A percentile compares a stretch with the other conserved stretches of the same genome.
Conservation (phyloP, 30 jellyfish, hydroid and myxozoan species). For the Chrysaora quinquecirrha region DNA sequence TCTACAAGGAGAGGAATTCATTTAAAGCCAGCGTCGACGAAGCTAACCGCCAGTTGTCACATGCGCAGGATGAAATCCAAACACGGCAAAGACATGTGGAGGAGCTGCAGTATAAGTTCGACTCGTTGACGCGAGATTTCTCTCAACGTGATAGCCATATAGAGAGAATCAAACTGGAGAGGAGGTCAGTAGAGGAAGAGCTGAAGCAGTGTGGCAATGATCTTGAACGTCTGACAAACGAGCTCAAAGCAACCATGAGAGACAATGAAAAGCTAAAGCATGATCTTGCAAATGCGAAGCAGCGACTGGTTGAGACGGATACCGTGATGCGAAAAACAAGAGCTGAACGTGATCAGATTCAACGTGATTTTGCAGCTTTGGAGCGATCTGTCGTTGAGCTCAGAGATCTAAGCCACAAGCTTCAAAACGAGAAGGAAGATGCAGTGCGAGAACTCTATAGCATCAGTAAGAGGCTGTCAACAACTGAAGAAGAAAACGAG, state of each 20-base stretch:
- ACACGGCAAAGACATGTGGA: slow-evolving; percentile 84
- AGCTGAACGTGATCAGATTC: slow-evolving; percentile 81
- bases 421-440: slow-evolving; percentile 94
- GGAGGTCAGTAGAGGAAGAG: slow-evolving; percentile 88
- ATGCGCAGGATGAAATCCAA: slow-evolving; percentile 81
- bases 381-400: slow-evolving; percentile 85
- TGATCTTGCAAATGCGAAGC: slow-evolving; percentile 63
- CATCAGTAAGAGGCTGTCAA: slow-evolving; percentile 67
- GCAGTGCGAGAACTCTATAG: slow-evolving; percentile 81
- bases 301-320: slow-evolving; percentile 78
- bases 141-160: slow-evolving; percentile 82
- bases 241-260: slow-evolving; percentile 62
- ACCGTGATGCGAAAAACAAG: slow-evolving; percentile 71
- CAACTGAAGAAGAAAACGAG: slow-evolving; percentile 85
- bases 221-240: slow-evolving; percentile 80
- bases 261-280: slow-evolving; percentile 82
- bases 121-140: slow-evolving; percentile 80
- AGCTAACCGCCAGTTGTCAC: slow-evolving; percentile 70
- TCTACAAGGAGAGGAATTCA: slow-evolving; percentile 59
- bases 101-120: slow-evolving; percentile 92
- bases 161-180: slow-evolving; percentile 87
- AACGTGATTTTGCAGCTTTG: slow-evolving; percentile 70
- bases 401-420: slow-evolving; percentile 85
- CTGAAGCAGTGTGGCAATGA: slow-evolving; percentile 86
- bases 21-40: slow-evolving; percentile 84